Percentiles rank a stretch among this genome's conserved stretches.
phyloP scores from a whole-genome alignment of 1,140 invertebrate species.

The Penaeus japonicus region DNA sequence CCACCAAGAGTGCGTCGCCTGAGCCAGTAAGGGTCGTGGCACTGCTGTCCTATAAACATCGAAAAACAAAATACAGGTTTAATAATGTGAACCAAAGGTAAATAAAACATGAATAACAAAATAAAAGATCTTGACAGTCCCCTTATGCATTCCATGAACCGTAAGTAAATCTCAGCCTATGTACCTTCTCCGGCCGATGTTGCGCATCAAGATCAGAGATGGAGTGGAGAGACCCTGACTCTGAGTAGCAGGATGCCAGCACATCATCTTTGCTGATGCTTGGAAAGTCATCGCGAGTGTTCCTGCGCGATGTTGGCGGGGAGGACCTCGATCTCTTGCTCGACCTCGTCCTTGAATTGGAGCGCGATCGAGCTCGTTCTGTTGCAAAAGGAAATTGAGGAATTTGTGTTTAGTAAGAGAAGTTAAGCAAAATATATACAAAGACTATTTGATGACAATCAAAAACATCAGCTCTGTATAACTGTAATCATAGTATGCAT shows the following conservation, averaged over 20 bases:
- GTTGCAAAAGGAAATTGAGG: background rate
- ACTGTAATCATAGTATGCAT: no score
- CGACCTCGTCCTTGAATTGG: conserved; percentile 66
- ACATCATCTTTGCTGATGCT: background rate
- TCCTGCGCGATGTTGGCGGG: conserved; percentile 72
- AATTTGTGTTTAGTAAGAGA: background rate
- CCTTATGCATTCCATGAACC: no score
- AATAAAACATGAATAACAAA: background rate
- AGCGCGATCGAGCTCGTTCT: conserved; percentile 62
- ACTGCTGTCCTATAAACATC: conserved; percentile 13
- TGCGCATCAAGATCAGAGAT: conserved; percentile 30
- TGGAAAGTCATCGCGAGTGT: conserved; percentile 68
- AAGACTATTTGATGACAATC: no score
- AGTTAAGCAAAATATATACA: background rate
- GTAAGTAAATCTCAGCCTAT: background rate
- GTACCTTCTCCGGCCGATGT: conserved; percentile 37
- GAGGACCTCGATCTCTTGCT: conserved; percentile 73
- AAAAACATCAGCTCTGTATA: no score
- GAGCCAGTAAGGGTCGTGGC: conserved; percentile 2
- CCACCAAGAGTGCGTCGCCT: conserved; percentile 65
- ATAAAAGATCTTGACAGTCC: background rate
- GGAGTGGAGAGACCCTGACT: conserved; percentile 37
- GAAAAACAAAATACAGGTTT: background rate
- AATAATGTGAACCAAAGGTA: no score
- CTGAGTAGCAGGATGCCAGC: conserved; percentile 2